Base-by-base conservation (phyloP, 2,888 invertebrate genomes). In the Seladonia tumulorum region DNA sequence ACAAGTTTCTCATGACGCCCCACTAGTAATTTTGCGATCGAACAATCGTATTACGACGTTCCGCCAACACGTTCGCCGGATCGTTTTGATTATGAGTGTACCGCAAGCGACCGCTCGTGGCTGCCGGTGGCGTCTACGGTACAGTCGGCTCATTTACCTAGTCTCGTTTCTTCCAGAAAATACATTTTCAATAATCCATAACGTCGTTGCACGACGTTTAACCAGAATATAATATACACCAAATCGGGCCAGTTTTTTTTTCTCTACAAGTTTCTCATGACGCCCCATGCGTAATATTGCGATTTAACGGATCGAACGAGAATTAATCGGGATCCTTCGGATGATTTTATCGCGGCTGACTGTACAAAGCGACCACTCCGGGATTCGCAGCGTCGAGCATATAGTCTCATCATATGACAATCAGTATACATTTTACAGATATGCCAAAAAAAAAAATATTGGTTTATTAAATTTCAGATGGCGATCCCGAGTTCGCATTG, bases 181-280 rank as follows among this genome's bases (percentile, higher is more conserved):
- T 87, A 79, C 74, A 79, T 29, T 70, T 91, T 93, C 75, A 68
- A 85, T 86, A 80, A 86, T 81, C 82, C 87, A 94, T 94, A 94
- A 91, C 92, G 92, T 73, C 14, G 29, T 29, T 81, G 5, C 8
- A 18, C 45, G 25, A 8, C 22, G 16, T 70, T 83, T 22, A 79
- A 91, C 79, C 75, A 49, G 75, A 71, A 87, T 90, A 92, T 85
- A 89, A 87, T 92, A 91, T 91, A 87, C 86, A 92, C 92, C 88
- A 89, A 94, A 94, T 94, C 91, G 93, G 90, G 88, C 86, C 89
- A 94, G 90, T 88, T 94, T 94, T 95, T 94, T 91, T 89, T 92
- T 85, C 81, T 87, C 89, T 89, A 89, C 88, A 92, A 90, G 83
- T 93, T 93, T 92, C 89, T 90, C 85, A 90, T 89, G 79, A 91